Base-by-base conservation (phyloP, 2,888 invertebrate species). In the Nephrotoma guestfalica region DNA sequence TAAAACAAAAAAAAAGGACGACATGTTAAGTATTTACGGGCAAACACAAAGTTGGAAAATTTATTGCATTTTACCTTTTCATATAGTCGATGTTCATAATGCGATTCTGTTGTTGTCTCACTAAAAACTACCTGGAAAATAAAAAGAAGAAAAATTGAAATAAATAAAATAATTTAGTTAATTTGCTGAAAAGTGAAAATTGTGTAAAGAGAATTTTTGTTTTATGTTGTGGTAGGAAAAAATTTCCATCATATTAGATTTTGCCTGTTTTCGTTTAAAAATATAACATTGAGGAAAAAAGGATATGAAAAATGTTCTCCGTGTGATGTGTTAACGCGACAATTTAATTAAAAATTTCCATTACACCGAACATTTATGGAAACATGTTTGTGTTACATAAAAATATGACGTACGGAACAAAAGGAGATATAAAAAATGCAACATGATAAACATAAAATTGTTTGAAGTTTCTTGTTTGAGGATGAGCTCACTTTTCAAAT, bases 11-110 rank as follows among this genome's bases (percentile, higher is more conserved):
- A n/a, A 87, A 87, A 86, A 15, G 84, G 15, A 86, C 51, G 15
- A 86, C 51, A 51, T 41, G n/a, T 43, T 13, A 15, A 85, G 5
- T 83, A 83, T 83, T 83, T 83, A 83, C 40, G 9, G 15, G 51
- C 51, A n/a, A 51, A 51, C n/a, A 15, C 2, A 71, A 71, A 30
- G 6, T 71, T 30, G 71, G 41, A 86, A 84, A 43, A 84, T 45
- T 86, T 43, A 45, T 42, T 45, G 40, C 15, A 18, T 15, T 83
- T 85, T 87, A 87, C 88, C 87, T 87, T 87, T 85, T 86, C 86
- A 57, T 87, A 86, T 47, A 87, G 87, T 86, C 85, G 86, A 57
- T 87, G 86, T 87, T 87, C 87, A 85, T 86, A 51, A 40, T 15
- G 41, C n/a, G 57, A 41, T 40, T 86, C 51, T 41, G 86, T 45